Evolutionary conservation across 2,888 invertebrate genomes (phyloP).

Genomic region (Cinara cedri): DNA sequence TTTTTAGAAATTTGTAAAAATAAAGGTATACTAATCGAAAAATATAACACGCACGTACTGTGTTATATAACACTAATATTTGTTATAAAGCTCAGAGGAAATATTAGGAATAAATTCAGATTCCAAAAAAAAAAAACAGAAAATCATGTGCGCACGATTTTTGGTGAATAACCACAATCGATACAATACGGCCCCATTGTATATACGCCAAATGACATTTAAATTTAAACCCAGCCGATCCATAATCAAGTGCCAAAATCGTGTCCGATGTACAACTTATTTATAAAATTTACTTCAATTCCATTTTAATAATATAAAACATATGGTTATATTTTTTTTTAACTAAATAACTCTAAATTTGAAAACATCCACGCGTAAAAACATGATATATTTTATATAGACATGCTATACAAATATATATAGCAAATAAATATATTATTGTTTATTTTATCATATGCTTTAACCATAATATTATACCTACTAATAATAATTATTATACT

Average conservation of each 20-base stretch:
- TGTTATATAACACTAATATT: too few species aligned
- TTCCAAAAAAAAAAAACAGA: too few species aligned
- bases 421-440: background rate
- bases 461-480: background rate
- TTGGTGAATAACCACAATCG: constrained; percentile 33
- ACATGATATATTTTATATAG: background rate
- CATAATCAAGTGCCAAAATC: constrained; percentile 49
- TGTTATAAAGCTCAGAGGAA: too few species aligned
- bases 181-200: constrained; percentile 41
- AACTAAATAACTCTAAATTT: constrained; percentile 24
- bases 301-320: constrained; percentile 32
- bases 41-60: too few species aligned
- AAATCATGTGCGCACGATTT: background rate
- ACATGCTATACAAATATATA: too few species aligned
- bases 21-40: too few species aligned
- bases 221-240: constrained; percentile 48
- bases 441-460: background rate
- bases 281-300: constrained; percentile 53
- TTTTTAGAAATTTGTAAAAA: too few species aligned
- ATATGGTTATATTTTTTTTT: background rate
- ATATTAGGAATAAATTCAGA: too few species aligned
- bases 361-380: background rate
- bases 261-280: constrained; percentile 49
- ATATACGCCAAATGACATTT: constrained; percentile 46
- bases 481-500: background rate